These are phyloP conservation scores for Parapsyche elsis DNA, from an alignment of 1,140 invertebrate species.

Conservation along the genomic window DNA sequence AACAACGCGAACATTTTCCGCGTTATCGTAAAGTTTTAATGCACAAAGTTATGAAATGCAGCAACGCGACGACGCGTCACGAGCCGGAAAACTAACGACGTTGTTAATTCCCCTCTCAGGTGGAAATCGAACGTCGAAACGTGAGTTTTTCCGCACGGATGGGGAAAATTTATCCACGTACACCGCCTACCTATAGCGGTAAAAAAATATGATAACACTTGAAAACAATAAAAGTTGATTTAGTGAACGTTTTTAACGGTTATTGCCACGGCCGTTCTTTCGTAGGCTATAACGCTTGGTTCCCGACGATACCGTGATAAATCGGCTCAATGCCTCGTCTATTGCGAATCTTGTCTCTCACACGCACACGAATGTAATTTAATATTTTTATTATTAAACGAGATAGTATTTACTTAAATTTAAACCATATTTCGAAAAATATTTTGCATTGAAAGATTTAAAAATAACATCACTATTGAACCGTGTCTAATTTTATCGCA, in stretches of 20 bases:
- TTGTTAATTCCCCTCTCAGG: neutral
- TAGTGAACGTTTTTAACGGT: conserved; percentile 53
- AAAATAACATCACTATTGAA: no score
- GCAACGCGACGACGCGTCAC: neutral
- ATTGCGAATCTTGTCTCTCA: conserved; percentile 15
- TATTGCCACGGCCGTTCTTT: conserved; percentile 47
- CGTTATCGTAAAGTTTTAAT: conserved; percentile 8
- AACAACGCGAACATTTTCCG: neutral
- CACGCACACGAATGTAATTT: neutral
- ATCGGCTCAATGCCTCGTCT: conserved; percentile 22
- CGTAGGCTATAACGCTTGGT: conserved; percentile 51
- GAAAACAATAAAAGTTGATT: conserved; percentile 56
- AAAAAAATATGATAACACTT: conserved; percentile 54
- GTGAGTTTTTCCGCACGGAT: no score
- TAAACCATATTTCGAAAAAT: no score
- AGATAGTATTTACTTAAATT: no score
- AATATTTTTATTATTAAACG: neutral
- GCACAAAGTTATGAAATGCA: conserved; percentile 5
- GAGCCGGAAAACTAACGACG: neutral
- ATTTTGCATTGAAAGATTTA: no score
- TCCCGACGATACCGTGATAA: conserved; percentile 46
- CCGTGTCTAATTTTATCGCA: no score
- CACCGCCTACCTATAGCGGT: neutral
- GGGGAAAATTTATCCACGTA: no score
- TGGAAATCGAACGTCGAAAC: neutral